Evolutionary conservation across 2,113 vertebrate species (phyloP), one percentile per base, ranked within the genome.

Genomic region (Heptranchias perlo): DNA sequence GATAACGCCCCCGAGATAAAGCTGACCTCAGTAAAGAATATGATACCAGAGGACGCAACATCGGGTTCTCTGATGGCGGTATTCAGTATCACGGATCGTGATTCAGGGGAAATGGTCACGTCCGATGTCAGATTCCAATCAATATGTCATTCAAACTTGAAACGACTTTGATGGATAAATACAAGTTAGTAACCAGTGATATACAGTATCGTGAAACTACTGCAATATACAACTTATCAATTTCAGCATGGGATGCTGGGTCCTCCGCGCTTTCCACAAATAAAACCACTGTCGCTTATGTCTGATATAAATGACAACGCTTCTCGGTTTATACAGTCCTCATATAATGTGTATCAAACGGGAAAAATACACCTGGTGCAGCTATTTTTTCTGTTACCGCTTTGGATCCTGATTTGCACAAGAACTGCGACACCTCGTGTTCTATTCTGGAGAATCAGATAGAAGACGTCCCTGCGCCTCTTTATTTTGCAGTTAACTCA

Each of bases 21-120:
- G 3, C 86, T 97, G 6, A 96, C 96, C 65, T 96, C 96, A 13
- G 61, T 96, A 8, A 96, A 62, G 2, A 97, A 65, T 18, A 96
- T 91, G 0, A 96, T 96, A 4, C 62, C 96, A 11, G 96, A 96
- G 67, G 96, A 96, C 31, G 95, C 28, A 3, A 58, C 67, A 76
- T 94, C 96, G 44, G 96, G 96, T 8, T 96, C 94, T 95, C 97
- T 97, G 96, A 97, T 97, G 96, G 97, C 97, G 73, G 96, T 97
- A 96, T 97, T 97, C 82, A 97, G 97, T 39, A 96, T 97, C 1
- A 97, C 97, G 95, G 97, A 97, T 96, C 95, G 95, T 97, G 97
- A 97, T 87, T 97, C 97, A 64, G 97, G 96, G 5, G 96, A 84
- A 97, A 97, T 64, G 54, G 95, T 82, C 96, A 96, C 76, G 97